A percentile compares a stretch with the other conserved stretches of the same genome.
phyloP scores from a whole-genome alignment of 2,113 vertebrate genomes.

The Regulus satrapa region DNA sequence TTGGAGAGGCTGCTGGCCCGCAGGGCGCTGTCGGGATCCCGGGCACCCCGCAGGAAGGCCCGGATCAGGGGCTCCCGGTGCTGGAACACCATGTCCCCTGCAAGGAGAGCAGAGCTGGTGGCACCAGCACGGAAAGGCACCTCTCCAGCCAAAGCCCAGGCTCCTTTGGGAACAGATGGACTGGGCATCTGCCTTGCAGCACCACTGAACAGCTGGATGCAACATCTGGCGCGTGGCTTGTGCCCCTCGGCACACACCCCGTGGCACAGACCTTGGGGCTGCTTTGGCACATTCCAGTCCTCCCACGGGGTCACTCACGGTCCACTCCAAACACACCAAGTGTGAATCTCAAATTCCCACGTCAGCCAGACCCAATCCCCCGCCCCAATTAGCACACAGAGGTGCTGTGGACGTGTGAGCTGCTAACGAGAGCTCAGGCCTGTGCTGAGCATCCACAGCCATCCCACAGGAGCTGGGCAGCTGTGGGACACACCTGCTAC shows the following conservation, averaged over 20 bases:
- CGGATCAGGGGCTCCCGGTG: conserved; percentile 80
- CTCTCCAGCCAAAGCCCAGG: neutral
- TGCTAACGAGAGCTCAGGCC: neutral
- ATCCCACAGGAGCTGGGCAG: neutral
- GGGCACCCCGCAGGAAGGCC: conserved; percentile 81
- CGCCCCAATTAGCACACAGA: neutral
- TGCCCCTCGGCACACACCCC: neutral
- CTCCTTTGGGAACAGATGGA: neutral
- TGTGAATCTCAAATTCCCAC: neutral
- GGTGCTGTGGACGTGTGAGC: neutral
- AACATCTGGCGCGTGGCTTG: neutral
- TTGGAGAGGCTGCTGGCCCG: conserved; percentile 93
- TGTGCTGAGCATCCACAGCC: neutral
- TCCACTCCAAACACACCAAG: neutral
- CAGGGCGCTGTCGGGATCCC: conserved; percentile 75
- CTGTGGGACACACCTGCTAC: neutral
- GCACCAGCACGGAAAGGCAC: neutral
- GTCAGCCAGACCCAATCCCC: neutral
- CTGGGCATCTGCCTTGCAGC: neutral
- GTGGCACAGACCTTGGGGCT: neutral
- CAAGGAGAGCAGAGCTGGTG: neutral
- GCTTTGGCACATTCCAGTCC: neutral
- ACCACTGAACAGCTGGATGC: neutral
- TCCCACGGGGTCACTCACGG: neutral
- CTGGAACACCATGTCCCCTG: conserved; percentile 86